These are phyloP conservation scores for Noctilio leporinus DNA, from an alignment of 2,113 vertebrate genomes.

Conservation along the genomic window DNA sequence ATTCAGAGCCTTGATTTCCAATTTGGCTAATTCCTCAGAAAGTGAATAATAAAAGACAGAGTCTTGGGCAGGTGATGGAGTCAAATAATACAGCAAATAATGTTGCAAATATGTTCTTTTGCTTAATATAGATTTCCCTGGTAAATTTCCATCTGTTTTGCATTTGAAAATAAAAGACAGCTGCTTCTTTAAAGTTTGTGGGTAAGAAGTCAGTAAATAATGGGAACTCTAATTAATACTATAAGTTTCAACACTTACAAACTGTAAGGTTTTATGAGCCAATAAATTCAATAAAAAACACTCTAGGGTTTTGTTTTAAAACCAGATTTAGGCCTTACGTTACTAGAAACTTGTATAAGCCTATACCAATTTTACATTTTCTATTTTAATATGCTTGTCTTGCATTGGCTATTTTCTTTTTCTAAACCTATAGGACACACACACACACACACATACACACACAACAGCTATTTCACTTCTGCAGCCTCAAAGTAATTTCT, in stretches of 20 bases:
- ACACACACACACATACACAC: background rate
- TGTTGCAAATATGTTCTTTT: conserved; percentile 42
- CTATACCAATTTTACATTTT: conserved; percentile 8
- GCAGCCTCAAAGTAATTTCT: conserved; percentile 23
- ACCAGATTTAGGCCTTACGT: conserved; percentile 6
- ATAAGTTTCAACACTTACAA: background rate
- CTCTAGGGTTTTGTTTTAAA: conserved; percentile 44
- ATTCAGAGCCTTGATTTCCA: conserved; percentile 20
- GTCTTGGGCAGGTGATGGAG: conserved; percentile 31
- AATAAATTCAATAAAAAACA: background rate
- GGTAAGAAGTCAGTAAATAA: conserved; percentile 46
- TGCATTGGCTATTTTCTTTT: background rate
- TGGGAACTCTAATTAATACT: conserved; percentile 6
- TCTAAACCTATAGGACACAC: background rate
- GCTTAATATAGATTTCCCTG: conserved; percentile 25
- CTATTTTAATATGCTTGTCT: background rate
- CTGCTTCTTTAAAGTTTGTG: conserved; percentile 4
- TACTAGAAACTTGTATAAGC: background rate
- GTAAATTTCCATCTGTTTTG: conserved; percentile 50
- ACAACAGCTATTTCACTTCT: background rate
- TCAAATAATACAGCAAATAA: conserved; percentile 31
- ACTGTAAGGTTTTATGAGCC: no score
- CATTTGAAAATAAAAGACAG: conserved; percentile 47
- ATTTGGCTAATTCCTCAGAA: conserved; percentile 39
- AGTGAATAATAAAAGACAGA: conserved; percentile 35